phyloP scores from a whole-genome alignment of 2,888 invertebrate genomes.

The Camptogramma bilineatum region DNA sequence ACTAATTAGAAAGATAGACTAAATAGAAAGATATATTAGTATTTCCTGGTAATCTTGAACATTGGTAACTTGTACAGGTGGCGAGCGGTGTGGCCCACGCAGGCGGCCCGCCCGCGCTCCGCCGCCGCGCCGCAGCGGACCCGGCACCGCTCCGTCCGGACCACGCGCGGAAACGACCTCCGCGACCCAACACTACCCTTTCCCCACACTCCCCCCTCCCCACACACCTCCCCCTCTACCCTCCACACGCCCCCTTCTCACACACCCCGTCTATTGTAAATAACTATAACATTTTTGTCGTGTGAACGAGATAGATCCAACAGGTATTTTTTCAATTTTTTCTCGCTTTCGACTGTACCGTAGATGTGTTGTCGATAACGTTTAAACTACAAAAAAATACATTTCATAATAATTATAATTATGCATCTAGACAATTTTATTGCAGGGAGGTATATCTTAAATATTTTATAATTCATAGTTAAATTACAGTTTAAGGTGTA shows the following conservation, averaged over 20 bases:
- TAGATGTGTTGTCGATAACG: conserved; percentile 81
- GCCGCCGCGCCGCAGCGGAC: conserved; percentile 55
- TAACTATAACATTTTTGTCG: conserved; percentile 83
- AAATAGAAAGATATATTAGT: too few relatives aligned
- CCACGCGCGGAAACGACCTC: conserved; percentile 65
- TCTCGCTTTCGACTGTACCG: conserved; percentile 85
- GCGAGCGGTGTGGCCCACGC: conserved; percentile 79
- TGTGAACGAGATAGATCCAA: conserved; percentile 84
- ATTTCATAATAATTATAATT: conserved; percentile 80
- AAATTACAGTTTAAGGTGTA: conserved; percentile 79
- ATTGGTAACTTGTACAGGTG: conserved; percentile 61
- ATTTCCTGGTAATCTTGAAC: neutral
- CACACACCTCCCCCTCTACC: conserved; percentile 46
- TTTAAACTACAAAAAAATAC: conserved; percentile 81
- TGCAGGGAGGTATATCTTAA: conserved; percentile 83
- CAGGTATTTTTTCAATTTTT: conserved; percentile 85
- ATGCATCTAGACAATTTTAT: conserved; percentile 81
- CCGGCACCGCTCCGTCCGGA: conserved; percentile 57
- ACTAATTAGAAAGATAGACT: too few relatives aligned
- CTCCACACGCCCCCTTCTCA: conserved; percentile 47
- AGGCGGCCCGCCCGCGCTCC: conserved; percentile 53
- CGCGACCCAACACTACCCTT: conserved; percentile 61
- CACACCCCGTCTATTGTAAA: conserved; percentile 80
- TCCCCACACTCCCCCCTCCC: conserved; percentile 48
- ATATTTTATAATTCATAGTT: conserved; percentile 83